Evolutionary conservation across 1,140 invertebrate species (phyloP).

Genomic region (Bathynomus jamesi): DNA sequence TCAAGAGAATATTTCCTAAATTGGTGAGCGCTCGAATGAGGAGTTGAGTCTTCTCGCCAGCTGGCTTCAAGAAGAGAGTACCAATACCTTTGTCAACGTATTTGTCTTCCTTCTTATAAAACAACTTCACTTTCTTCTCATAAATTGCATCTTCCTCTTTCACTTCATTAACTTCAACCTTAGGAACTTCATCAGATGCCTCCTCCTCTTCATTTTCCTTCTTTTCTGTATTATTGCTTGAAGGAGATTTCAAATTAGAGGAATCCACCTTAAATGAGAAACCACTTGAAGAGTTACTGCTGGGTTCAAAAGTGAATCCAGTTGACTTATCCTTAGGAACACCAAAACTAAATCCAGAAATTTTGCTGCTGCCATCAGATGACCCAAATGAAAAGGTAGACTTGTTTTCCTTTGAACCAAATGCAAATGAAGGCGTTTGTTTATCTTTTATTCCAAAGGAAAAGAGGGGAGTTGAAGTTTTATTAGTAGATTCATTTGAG

Average conservation of each 20-base stretch:
- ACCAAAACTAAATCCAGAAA: constrained; percentile 32
- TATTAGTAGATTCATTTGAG: background rate
- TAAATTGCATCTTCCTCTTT: constrained; percentile 76
- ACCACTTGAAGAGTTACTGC: too few species aligned
- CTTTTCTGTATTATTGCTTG: constrained; percentile 16
- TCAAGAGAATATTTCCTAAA: constrained; percentile 78
- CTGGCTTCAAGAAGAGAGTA: constrained; percentile 73
- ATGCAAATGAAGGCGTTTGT: constrained; percentile 9
- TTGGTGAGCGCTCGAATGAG: constrained; percentile 79
- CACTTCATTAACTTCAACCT: constrained; percentile 66
- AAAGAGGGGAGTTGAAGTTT: background rate
- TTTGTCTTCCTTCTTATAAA: constrained; percentile 69
- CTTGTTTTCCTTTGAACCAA: constrained; percentile 12
- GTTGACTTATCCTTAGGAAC: constrained; percentile 4
- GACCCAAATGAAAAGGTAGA: constrained; percentile 22
- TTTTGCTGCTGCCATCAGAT: constrained; percentile 5
- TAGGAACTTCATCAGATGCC: constrained; percentile 73
- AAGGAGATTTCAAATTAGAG: too few species aligned
- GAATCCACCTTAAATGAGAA: too few species aligned
- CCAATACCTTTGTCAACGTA: constrained; percentile 79
- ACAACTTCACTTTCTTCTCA: constrained; percentile 82
- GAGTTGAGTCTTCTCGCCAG: constrained; percentile 67
- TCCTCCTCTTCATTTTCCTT: constrained; percentile 59
- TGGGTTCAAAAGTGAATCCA: constrained; percentile 11
- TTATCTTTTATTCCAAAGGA: constrained; percentile 6